Conservation (phyloP, 1,140 invertebrate genomes). For the Chrysoperla carnea region DNA sequence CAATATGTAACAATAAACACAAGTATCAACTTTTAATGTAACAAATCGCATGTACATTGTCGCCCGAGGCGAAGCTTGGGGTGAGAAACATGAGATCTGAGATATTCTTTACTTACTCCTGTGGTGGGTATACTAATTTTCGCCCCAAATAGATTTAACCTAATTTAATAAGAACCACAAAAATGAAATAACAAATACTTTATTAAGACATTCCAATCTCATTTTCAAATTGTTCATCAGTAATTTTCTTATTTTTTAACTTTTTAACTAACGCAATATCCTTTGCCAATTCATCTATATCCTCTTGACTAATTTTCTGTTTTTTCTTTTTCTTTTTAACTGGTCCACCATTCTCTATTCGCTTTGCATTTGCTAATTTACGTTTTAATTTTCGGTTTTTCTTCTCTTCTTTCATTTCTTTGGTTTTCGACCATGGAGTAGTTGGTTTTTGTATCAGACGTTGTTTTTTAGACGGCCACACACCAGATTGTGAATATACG, state of each 20-base stretch:
- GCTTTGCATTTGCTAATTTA: slow-evolving; percentile 30
- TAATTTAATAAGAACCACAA: no score
- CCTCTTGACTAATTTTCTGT: slow-evolving; percentile 43
- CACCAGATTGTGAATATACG: slow-evolving; percentile 42
- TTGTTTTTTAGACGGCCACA: slow-evolving; percentile 52
- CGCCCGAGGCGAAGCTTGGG: no score
- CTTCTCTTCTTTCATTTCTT: slow-evolving; percentile 51
- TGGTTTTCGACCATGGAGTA: slow-evolving; percentile 64
- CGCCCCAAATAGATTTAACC: no score
- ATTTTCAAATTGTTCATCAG: slow-evolving; percentile 37
- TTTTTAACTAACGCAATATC: slow-evolving; percentile 77
- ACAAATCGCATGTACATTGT: no score
- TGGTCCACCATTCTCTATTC: slow-evolving; percentile 17
- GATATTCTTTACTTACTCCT: no score
- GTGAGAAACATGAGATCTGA: no score
- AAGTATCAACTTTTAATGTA: no score
- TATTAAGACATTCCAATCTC: slow-evolving; percentile 26
- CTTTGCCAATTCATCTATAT: slow-evolving; percentile 65
- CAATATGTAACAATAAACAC: no score
- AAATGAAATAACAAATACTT: no score
- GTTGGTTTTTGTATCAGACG: slow-evolving; percentile 37
- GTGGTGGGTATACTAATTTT: no score
- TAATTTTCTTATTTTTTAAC: slow-evolving; percentile 69
- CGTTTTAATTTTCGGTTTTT: slow-evolving; percentile 40
- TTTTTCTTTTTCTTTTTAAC: slow-evolving; percentile 25